A percentile compares a stretch with the other conserved stretches of the same genome.
These are phyloP conservation scores for Chamaea fasciata DNA, from an alignment of 2,113 vertebrate species.

Conservation along the genomic window DNA sequence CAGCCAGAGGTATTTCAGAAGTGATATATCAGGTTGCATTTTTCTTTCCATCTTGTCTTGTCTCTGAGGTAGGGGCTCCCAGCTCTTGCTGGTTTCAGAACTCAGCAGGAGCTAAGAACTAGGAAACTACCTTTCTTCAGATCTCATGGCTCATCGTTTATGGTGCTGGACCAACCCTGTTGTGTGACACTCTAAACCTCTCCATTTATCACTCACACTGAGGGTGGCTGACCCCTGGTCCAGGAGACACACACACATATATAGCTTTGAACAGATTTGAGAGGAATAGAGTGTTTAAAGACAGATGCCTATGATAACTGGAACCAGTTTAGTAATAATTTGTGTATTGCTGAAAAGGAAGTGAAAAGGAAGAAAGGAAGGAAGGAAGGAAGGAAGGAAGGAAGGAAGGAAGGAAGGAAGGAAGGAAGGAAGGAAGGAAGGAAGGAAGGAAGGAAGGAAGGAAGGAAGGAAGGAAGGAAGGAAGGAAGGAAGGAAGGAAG, in stretches of 20 bases:
- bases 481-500: not conserved
- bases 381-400: not conserved
- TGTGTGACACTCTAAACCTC: not conserved
- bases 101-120: not conserved
- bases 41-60: not conserved
- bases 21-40: not conserved
- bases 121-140: not conserved
- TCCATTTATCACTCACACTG: not conserved
- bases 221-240: not conserved
- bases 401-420: not conserved
- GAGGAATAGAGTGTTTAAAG: not conserved
- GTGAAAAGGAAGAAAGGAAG: too few relatives aligned
- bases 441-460: too few relatives aligned
- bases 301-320: not conserved
- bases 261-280: not conserved
- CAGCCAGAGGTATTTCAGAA: not conserved
- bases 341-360: not conserved
- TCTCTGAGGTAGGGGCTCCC: not conserved
- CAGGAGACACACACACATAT: not conserved
- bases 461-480: not conserved
- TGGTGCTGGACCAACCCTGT: not conserved
- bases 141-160: not conserved
- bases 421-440: too few relatives aligned
- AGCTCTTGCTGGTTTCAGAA: not conserved
- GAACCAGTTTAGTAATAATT: not conserved